Conservation (phyloP, 2,797 vertebrate species). For the Danio choprae region DNA sequence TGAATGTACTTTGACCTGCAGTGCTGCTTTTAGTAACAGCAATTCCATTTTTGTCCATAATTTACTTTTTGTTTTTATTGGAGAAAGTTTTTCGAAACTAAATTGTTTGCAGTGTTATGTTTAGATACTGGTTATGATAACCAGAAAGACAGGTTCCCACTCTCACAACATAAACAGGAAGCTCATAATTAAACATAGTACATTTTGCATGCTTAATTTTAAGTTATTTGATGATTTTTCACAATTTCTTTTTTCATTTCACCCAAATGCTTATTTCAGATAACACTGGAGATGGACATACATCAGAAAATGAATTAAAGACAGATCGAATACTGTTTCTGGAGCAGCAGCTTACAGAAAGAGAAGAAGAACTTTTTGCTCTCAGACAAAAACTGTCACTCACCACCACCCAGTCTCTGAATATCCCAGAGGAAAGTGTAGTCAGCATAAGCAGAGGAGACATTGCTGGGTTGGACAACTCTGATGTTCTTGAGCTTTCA, state of each 20-base stretch:
- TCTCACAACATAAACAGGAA: constrained; percentile 24
- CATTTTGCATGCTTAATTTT: not conserved
- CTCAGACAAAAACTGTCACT: constrained; percentile 67
- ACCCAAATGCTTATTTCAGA: constrained; percentile 10
- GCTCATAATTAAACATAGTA: not conserved
- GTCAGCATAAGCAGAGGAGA: constrained; percentile 51
- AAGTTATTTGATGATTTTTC: constrained; percentile 6
- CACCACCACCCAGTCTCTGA: constrained; percentile 51
- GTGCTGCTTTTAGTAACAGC: constrained; percentile 9
- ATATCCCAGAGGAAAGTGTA: constrained; percentile 50
- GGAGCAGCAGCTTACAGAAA: constrained; percentile 74
- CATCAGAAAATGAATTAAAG: constrained; percentile 23
- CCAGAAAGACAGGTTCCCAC: constrained; percentile 1
- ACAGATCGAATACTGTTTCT: constrained; percentile 64
- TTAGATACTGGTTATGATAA: not conserved
- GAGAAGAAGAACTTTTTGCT: constrained; percentile 70
- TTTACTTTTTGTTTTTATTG: constrained; percentile 1
- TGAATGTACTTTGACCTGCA: constrained; percentile 54
- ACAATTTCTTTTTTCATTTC: constrained; percentile 21
- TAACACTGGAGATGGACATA: constrained; percentile 23
- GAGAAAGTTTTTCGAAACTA: not conserved
- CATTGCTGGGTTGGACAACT: constrained; percentile 32
- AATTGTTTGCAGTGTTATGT: not conserved
- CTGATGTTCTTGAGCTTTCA: constrained; percentile 65
- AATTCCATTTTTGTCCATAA: constrained; percentile 12